Percentiles rank a stretch among this genome's conserved stretches.
These are phyloP conservation scores for Ecdyonurus torrentis DNA, from an alignment of 2,888 invertebrate genomes.

Conservation along the genomic window DNA sequence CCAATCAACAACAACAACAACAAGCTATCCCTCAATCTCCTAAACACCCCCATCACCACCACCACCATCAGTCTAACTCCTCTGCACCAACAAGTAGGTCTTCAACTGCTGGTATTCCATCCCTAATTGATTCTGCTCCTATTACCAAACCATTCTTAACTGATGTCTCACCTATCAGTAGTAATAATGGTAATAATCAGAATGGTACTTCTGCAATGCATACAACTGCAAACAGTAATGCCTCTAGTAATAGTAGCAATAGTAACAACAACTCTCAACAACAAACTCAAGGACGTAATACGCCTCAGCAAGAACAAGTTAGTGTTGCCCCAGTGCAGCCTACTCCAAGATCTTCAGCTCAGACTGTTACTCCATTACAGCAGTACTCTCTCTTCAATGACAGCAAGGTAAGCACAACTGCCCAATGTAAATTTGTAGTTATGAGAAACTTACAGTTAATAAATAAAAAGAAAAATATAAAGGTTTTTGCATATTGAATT, in stretches of 20 bases:
- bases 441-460: no score
- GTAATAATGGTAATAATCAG: not conserved
- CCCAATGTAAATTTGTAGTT: not conserved
- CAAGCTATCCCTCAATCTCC: not conserved
- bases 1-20: not conserved
- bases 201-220: not conserved
- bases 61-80: conserved; percentile 4
- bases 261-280: not conserved
- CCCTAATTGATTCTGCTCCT: not conserved
- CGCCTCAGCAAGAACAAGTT: conserved; percentile 5
- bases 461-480: no score
- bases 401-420: conserved; percentile 26
- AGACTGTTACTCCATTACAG: conserved; percentile 30
- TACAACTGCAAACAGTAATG: conserved; percentile 7
- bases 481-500: no score
- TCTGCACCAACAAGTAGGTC: conserved; percentile 9
- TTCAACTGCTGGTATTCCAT: conserved; percentile 1
- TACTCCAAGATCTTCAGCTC: conserved; percentile 11
- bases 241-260: not conserved
- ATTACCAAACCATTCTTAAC: not conserved
- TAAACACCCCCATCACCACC: conserved; percentile 6
- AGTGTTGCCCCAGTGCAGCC: conserved; percentile 10
- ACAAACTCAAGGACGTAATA: not conserved
- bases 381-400: conserved; percentile 85
- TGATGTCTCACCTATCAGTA: not conserved